Percentiles rank a stretch among this genome's conserved stretches.
Evolutionary conservation across 2,113 vertebrate genomes (phyloP).

Genomic region (Vulpes lagopus): DNA sequence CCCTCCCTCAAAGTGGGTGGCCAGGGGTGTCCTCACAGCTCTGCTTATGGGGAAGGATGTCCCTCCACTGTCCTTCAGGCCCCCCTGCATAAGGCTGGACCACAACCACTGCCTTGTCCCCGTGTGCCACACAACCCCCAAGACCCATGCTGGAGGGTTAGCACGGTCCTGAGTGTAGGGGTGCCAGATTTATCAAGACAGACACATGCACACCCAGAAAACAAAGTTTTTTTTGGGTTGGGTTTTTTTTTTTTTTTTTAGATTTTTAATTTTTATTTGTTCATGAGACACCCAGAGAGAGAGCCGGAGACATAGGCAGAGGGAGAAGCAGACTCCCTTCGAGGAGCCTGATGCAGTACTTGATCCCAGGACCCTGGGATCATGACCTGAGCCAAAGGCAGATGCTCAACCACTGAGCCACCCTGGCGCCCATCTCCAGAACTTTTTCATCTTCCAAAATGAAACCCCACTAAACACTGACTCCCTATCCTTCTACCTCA

Average conservation of each 20-base stretch:
- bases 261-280: too few species aligned
- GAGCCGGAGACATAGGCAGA: rapidly evolving
- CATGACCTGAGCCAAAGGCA: background rate
- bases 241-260: too few species aligned
- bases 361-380: rapidly evolving
- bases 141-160: background rate
- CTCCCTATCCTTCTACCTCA: background rate
- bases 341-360: background rate
- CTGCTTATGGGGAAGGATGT: background rate
- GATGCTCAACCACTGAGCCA: background rate
- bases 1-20: background rate
- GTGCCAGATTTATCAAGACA: background rate
- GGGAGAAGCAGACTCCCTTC: background rate
- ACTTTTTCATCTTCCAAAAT: too few species aligned
- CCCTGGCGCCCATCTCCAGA: too few species aligned
- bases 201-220: background rate
- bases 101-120: background rate
- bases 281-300: background rate
- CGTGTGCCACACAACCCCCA: background rate
- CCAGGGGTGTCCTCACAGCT: background rate
- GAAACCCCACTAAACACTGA: background rate
- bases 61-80: background rate
- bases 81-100: background rate
- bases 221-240: background rate
- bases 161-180: background rate